Evolutionary conservation across 2,888 invertebrate genomes (phyloP), one percentile per base, ranked within the genome.

Genomic region (Hypomecis atomaria): DNA sequence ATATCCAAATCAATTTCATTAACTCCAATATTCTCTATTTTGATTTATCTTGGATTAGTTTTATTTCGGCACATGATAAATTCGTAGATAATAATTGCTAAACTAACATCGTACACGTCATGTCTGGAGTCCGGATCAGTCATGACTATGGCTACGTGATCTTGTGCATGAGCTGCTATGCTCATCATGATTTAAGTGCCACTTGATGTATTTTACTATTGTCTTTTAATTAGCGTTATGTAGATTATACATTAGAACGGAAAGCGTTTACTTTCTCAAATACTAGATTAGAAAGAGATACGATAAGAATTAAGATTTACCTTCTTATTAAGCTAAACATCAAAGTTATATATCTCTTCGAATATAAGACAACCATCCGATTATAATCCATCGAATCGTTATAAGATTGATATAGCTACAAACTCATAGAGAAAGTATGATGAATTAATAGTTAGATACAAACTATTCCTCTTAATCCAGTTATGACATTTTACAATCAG

Each of bases 61-160:
- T 61, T 40, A 62, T 48, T 59, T 47, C 45, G 38, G 49, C 49
- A 45, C 37, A 42, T 52, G 62, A 61, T 47, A 57, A n/a, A n/a
- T 57, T 38, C 5, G 48, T 49, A 42, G 40, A 47, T 65, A 57
- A 56, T 43, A 57, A 56, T 43, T 53, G 34, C 61, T 59, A 47
- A 65, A 60, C 13, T 59, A 62, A 59, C 55, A 50, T 36, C 34
- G 44, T 7, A 7, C 45, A 45, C 64, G 49, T 59, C 50, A 59
- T 23, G 53, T 59, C 55, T 43, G 49, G 10, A 40, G n/a, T 9
- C 40, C 9, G 9, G 37, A 45, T 6, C 53, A 47, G 9, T 50
- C 66, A 58, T 65, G 62, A 42, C 54, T 38, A 23, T 62, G 69
- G 44, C 63, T 74, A 74, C 72, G 73, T 74, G 74, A 74, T 73